phyloP scores from a whole-genome alignment of 2,113 vertebrate species.

The Gyps fulvus region DNA sequence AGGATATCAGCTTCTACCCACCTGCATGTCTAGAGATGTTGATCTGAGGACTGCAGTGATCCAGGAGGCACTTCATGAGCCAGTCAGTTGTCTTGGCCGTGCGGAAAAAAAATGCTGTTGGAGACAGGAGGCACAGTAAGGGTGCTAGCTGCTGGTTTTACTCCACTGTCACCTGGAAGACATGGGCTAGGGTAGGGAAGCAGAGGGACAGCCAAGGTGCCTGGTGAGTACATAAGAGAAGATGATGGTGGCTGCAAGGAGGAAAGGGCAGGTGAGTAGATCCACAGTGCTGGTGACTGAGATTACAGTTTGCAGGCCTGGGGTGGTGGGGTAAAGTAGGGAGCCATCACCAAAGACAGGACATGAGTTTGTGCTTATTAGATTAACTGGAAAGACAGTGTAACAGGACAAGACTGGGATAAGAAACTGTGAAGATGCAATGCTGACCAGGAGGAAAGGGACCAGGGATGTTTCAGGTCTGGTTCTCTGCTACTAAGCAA shows the following conservation, averaged over 20 bases:
- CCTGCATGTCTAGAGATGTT: background rate
- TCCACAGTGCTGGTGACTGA: background rate
- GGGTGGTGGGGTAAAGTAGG: background rate
- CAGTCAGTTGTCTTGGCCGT: background rate
- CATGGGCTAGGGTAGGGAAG: background rate
- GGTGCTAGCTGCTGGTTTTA: background rate
- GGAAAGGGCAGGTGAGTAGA: background rate
- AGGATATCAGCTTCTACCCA: background rate
- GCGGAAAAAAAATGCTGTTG: background rate
- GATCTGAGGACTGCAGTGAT: background rate
- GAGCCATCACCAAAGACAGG: background rate
- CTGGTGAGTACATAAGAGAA: background rate
- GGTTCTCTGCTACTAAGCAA: background rate
- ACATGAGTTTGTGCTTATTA: background rate
- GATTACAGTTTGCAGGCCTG: background rate
- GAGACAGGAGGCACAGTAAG: background rate
- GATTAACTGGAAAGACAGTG: background rate
- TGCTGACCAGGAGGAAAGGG: background rate
- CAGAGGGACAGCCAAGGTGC: background rate
- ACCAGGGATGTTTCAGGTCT: background rate
- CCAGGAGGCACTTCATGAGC: background rate
- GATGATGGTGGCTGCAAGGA: background rate
- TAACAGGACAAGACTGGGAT: background rate
- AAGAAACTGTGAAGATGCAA: background rate
- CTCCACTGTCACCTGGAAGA: background rate